Conservation (phyloP, 2,888 invertebrate species). For the Poecilus cupreus region DNA sequence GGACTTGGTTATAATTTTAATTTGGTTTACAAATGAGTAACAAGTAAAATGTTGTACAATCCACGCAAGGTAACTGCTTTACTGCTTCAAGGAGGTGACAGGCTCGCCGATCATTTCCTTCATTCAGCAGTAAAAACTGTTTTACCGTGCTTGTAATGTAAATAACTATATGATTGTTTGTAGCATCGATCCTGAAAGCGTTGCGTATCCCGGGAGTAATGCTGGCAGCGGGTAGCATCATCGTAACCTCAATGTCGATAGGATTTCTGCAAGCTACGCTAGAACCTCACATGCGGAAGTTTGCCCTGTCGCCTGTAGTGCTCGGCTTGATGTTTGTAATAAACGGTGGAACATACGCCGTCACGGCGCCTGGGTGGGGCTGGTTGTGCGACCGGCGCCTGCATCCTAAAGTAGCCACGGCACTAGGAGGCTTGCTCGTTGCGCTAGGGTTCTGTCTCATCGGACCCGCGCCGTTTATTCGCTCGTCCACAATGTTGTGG, state of each 20-base stretch:
- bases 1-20: too few species aligned
- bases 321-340: slow-evolving; percentile 89
- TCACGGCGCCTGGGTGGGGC: slow-evolving; percentile 87
- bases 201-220: slow-evolving; percentile 85
- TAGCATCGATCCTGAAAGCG: slow-evolving; percentile 80
- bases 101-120: too few species aligned
- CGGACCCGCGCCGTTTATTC: slow-evolving; percentile 88
- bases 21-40: too few species aligned
- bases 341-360: slow-evolving; percentile 87
- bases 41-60: too few species aligned
- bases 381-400: slow-evolving; percentile 83
- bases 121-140: too few species aligned
- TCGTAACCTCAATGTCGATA: slow-evolving; percentile 87
- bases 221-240: slow-evolving; percentile 82
- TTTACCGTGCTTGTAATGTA: too few species aligned
- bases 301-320: slow-evolving; percentile 80
- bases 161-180: slow-evolving; percentile 64
- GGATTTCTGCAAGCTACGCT: slow-evolving; percentile 93
- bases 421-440: slow-evolving; percentile 80
- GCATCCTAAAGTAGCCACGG: slow-evolving; percentile 81
- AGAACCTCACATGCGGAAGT: slow-evolving; percentile 89
- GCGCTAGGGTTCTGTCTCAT: slow-evolving; percentile 83
- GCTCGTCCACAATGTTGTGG: slow-evolving; percentile 79
- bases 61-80: too few species aligned
- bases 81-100: too few species aligned